A percentile compares a stretch with the other conserved stretches of the same genome.
Evolutionary conservation across 64 coral and sea anemone genomes (phyloP).

Genomic region (Porites australiensis): DNA sequence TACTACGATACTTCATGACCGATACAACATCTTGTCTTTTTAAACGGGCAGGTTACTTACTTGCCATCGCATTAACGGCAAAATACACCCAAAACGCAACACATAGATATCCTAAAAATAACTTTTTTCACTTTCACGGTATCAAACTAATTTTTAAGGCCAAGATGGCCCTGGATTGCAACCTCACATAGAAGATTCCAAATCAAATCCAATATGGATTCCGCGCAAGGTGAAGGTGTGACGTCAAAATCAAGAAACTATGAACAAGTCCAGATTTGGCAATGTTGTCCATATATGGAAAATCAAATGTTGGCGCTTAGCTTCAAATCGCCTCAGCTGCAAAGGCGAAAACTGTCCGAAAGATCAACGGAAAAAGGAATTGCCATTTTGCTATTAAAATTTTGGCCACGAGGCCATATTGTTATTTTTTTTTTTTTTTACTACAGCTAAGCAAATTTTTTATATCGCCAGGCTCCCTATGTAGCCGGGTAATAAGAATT

Average conservation of each 20-base stretch:
- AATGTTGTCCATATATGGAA: conserved; percentile 78
- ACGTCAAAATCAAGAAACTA: conserved; percentile 75
- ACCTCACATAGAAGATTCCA: conserved; percentile 62
- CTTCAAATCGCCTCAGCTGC: not conserved
- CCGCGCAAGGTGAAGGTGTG: conserved; percentile 59
- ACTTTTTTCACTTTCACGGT: conserved; percentile 28
- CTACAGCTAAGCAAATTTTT: too few relatives aligned
- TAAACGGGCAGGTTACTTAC: conserved; percentile 39
- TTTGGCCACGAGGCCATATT: too few relatives aligned
- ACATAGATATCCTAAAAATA: conserved; percentile 45
- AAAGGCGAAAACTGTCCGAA: too few relatives aligned
- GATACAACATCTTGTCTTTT: not conserved
- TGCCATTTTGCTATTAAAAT: too few relatives aligned
- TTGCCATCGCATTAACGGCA: conserved; percentile 88
- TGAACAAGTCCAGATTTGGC: conserved; percentile 79
- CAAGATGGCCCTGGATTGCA: conserved; percentile 95
- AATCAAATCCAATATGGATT: conserved; percentile 97
- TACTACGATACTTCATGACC: not conserved
- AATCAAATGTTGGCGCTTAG: conserved; percentile 81
- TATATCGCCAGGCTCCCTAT: too few relatives aligned
- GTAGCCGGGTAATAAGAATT: too few relatives aligned
- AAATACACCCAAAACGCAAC: conserved; percentile 76
- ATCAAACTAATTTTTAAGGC: conserved; percentile 62
- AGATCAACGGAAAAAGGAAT: not conserved
- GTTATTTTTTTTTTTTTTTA: too few relatives aligned